Evolutionary conservation across 2,888 invertebrate species (phyloP).

Genomic region (Ommatoiulus sabulosus): DNA sequence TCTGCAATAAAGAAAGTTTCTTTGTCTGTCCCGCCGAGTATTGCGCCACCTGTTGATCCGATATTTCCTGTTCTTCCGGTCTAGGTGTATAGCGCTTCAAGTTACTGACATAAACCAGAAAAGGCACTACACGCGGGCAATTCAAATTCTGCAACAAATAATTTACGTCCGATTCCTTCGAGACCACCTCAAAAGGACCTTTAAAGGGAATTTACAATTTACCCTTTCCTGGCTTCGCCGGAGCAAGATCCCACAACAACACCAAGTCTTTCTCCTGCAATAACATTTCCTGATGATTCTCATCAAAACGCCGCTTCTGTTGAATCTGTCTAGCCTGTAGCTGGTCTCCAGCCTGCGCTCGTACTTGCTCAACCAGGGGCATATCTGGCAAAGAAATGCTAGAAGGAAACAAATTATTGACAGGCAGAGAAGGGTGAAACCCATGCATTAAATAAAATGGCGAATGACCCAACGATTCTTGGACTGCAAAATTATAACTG

Average conservation of each 20-base stretch:
- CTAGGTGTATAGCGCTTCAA: too few relatives aligned
- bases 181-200: not conserved
- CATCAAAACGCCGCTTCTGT: not conserved
- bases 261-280: not conserved
- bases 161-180: not conserved
- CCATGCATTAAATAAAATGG: not conserved
- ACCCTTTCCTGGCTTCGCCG: not conserved
- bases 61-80: too few relatives aligned
- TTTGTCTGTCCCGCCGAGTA: too few relatives aligned
- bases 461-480: not conserved
- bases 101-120: too few relatives aligned
- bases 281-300: not conserved
- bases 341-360: too few relatives aligned
- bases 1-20: too few relatives aligned
- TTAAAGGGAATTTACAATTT: not conserved
- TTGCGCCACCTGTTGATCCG: too few relatives aligned
- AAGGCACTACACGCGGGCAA: too few relatives aligned
- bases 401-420: too few relatives aligned
- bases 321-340: not conserved
- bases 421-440: not conserved
- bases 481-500: not conserved
- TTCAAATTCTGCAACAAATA: not conserved
- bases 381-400: too few relatives aligned
- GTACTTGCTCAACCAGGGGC: too few relatives aligned
- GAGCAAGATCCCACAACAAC: not conserved